Base-by-base conservation (phyloP, 2,888 invertebrate genomes). In the Conus canariensis region DNA sequence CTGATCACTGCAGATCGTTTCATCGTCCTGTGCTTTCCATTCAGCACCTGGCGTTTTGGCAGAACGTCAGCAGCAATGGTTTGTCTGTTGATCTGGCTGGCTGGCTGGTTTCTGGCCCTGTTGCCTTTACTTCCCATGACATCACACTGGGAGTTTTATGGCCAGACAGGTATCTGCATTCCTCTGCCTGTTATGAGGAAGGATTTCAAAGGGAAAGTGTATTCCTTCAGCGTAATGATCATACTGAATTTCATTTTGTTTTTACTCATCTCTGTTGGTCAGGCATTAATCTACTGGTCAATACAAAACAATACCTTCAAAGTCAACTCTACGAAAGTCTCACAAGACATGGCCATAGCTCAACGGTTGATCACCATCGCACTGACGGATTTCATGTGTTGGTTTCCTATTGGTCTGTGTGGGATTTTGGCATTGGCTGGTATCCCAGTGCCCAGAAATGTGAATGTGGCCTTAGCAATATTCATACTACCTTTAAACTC, bases 311-410 rank as follows among this genome's bases (percentile, higher is more conserved):
- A n/a, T n/a, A n/a, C n/a, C n/a, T n/a, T n/a, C n/a, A n/a, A n/a
- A n/a, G n/a, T n/a, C n/a, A n/a, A n/a, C n/a, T n/a, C n/a, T n/a
- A n/a, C n/a, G n/a, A n/a, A n/a, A n/a, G n/a, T n/a, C n/a, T n/a
- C n/a, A n/a, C n/a, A n/a, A n/a, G 88, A 88, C 74, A 22, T 88
- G 88, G 67, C 88, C 77, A 88, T 88, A 12, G 88, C 88, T 8
- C 70, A 59, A 22, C 56, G 88, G 22, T 25, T 88, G 58, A 77
- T 88, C 59, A 88, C 77, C 7, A 25, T 88, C n/a, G 88, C 74
- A 19, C n/a, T 82, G 45, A 82, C 80, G 16, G 80, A 82, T 16
- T 82, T 82, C 80, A 82, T 82, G 80, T 82, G 80, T 56, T 82
- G 80, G 80, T 82, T 82, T 82, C 80, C 80, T 10, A 56, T 82